Evolutionary conservation across 2,888 invertebrate species (phyloP).

Genomic region (Acrobeloides nanus): DNA sequence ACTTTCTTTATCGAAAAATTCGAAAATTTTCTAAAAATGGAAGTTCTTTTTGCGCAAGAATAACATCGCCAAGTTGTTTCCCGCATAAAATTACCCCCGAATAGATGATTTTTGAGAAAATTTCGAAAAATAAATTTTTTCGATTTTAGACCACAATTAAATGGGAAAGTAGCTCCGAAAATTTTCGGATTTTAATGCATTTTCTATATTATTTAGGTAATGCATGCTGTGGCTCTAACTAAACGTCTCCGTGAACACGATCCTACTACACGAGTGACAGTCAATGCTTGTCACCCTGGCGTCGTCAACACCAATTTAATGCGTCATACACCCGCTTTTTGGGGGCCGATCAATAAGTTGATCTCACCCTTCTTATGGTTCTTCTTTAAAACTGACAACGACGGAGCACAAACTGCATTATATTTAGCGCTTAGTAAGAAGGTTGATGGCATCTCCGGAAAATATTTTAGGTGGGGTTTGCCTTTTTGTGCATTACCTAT

Average conservation of each 20-base stretch:
- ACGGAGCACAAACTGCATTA: conserved; percentile 73
- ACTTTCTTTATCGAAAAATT: too few species aligned
- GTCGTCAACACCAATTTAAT: conserved; percentile 32
- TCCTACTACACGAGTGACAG: conserved; percentile 24
- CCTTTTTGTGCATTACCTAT: neutral
- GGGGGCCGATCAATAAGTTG: conserved; percentile 17
- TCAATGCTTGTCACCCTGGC: conserved; percentile 32
- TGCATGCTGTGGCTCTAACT: conserved; percentile 47
- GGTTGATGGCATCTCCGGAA: conserved; percentile 70
- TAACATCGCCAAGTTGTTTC: too few species aligned
- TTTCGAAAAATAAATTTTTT: too few species aligned
- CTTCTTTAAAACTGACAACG: conserved; percentile 64
- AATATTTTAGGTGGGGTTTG: conserved; percentile 63
- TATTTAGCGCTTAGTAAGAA: conserved; percentile 69
- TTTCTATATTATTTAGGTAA: too few species aligned
- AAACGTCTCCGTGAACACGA: conserved; percentile 29
- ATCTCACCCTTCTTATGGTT: conserved; percentile 45
- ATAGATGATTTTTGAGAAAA: too few species aligned
- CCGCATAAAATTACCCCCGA: too few species aligned
- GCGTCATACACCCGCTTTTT: conserved; percentile 21
- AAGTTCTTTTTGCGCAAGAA: too few species aligned
- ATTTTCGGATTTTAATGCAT: too few species aligned
- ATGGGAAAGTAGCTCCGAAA: too few species aligned
- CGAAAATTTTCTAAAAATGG: too few species aligned
- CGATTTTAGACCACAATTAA: too few species aligned